Conservation (phyloP, 2,113 vertebrate species). For the Pituophis catenifer region DNA sequence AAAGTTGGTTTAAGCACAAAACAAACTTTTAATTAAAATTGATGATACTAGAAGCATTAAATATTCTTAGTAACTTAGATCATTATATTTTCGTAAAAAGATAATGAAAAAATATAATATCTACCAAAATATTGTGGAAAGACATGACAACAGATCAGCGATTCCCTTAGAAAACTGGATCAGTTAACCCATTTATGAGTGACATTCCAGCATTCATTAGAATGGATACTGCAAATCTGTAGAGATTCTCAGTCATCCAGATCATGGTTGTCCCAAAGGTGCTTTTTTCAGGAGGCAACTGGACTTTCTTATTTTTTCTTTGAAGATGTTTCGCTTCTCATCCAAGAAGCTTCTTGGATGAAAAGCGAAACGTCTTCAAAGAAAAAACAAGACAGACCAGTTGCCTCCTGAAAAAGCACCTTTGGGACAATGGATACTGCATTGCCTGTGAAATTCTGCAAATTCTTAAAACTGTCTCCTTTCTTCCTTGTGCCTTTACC, state of each 20-base stretch:
- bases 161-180: not conserved
- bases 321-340: too few relatives aligned
- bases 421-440: not conserved
- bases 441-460: not conserved
- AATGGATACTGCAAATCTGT: not conserved
- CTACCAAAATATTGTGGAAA: not conserved
- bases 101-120: not conserved
- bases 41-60: not conserved
- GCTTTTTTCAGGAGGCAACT: too few relatives aligned
- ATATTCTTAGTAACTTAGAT: not conserved
- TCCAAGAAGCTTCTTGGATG: too few relatives aligned
- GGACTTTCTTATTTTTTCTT: too few relatives aligned
- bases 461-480: not conserved
- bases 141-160: not conserved
- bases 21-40: not conserved
- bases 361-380: too few relatives aligned
- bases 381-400: too few relatives aligned
- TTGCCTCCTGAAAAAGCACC: too few relatives aligned
- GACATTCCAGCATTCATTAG: not conserved
- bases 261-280: too few relatives aligned
- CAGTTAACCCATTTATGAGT: not conserved
- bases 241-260: too few relatives aligned
- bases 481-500: not conserved
- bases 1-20: not conserved
- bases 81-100: not conserved